These are phyloP conservation scores for Sycophaga agraensis DNA, from an alignment of 1,140 invertebrate species.

Conservation along the genomic window DNA sequence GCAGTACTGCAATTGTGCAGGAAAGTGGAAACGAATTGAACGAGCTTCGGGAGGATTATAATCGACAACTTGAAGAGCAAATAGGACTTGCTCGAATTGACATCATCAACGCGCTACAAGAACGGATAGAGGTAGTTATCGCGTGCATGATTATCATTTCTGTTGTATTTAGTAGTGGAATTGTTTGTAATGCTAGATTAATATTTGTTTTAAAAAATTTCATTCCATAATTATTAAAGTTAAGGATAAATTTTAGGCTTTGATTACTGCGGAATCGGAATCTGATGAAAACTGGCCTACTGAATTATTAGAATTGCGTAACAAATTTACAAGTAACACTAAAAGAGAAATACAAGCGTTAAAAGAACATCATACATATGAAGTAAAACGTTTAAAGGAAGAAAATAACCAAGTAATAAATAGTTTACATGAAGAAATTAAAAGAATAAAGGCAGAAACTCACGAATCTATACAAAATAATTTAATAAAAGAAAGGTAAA, in stretches of 20 bases:
- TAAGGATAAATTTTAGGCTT: conserved; percentile 55
- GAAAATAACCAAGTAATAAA: conserved; percentile 55
- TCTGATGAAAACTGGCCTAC: conserved; percentile 67
- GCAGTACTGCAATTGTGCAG: conserved; percentile 31
- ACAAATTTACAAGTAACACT: conserved; percentile 67
- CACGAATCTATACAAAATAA: conserved; percentile 25
- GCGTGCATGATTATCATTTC: neutral
- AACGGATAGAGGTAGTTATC: conserved; percentile 63
- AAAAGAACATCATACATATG: conserved; percentile 45
- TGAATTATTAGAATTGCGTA: conserved; percentile 67
- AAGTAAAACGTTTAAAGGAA: conserved; percentile 61
- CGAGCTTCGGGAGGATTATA: conserved; percentile 45
- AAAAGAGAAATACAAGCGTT: conserved; percentile 57
- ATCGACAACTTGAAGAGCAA: conserved; percentile 60
- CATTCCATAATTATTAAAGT: too few species aligned
- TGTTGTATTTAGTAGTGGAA: neutral
- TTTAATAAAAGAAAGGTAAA: conserved; percentile 42
- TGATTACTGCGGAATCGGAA: conserved; percentile 65
- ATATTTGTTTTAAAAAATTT: too few species aligned
- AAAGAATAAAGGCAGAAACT: conserved; percentile 30
- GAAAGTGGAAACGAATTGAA: conserved; percentile 47
- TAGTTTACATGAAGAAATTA: conserved; percentile 43
- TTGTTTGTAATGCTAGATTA: too few species aligned
- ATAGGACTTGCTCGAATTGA: conserved; percentile 62
- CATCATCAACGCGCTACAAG: conserved; percentile 62